Conservation (phyloP, 2,113 vertebrate species). For the Zosterops japonicus region DNA sequence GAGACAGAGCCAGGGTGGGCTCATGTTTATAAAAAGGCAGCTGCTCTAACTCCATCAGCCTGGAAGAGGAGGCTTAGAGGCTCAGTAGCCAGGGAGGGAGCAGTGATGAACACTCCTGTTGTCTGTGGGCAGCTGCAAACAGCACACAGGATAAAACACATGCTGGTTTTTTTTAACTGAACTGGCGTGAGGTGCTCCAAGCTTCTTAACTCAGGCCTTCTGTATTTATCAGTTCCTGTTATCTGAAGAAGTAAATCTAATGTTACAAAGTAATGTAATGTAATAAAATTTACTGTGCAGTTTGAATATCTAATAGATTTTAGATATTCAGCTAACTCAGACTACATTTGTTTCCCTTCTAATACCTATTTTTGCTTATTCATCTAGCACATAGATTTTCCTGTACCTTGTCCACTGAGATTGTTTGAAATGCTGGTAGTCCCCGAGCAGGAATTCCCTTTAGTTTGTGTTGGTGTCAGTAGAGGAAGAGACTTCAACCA, state of each 20-base stretch:
- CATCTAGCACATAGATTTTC: conserved; percentile 92
- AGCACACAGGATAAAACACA: neutral
- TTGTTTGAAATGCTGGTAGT: conserved; percentile 98
- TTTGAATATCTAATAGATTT: neutral
- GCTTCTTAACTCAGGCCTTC: neutral
- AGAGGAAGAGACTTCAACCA: conserved; percentile 93
- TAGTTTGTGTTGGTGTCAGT: conserved; percentile 94
- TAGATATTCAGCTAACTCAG: neutral
- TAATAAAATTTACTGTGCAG: neutral
- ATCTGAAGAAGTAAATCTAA: neutral
- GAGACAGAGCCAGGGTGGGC: neutral
- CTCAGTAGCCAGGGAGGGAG: neutral
- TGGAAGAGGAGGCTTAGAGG: neutral
- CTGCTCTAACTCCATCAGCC: neutral
- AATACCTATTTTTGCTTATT: conserved; percentile 31
- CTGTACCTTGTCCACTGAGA: conserved; percentile 91
- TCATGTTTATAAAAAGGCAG: neutral
- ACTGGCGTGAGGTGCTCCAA: neutral
- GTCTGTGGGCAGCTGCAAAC: neutral
- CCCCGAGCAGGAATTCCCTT: conserved; percentile 92
- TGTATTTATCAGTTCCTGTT: neutral
- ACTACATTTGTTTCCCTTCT: neutral
- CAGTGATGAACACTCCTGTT: too few species aligned
- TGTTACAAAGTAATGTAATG: neutral
- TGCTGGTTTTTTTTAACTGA: neutral